A percentile compares a stretch with the other conserved stretches of the same genome.
phyloP scores from a whole-genome alignment of 1,140 invertebrate genomes.

The Drosophila ogumai region DNA sequence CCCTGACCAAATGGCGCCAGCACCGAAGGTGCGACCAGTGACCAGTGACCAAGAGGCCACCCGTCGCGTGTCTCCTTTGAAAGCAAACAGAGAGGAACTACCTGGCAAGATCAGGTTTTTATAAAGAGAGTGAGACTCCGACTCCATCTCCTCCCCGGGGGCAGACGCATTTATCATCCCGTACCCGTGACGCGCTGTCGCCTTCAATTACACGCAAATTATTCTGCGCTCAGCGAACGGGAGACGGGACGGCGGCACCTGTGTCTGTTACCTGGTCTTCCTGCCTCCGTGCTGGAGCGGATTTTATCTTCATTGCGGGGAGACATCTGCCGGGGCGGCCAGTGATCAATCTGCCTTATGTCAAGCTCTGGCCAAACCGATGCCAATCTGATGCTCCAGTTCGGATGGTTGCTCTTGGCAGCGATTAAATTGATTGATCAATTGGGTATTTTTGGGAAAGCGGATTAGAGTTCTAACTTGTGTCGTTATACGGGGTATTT shows the following conservation, averaged over 20 bases:
- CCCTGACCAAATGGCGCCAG: conserved; percentile 56
- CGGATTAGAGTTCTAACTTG: conserved; percentile 8
- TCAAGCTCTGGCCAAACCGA: conserved; percentile 38
- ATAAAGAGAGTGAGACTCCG: background rate
- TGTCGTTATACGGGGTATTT: background rate
- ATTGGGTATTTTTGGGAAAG: background rate
- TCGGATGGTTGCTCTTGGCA: conserved; percentile 25
- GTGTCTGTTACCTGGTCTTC: conserved; percentile 24
- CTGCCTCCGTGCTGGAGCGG: conserved; percentile 8
- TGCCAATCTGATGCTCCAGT: conserved; percentile 59
- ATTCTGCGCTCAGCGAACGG: conserved; percentile 60
- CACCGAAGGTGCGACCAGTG: conserved; percentile 37
- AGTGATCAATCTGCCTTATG: conserved; percentile 80
- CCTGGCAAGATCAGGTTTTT: conserved; percentile 35
- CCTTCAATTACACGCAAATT: conserved; percentile 79
- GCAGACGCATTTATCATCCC: conserved; percentile 71
- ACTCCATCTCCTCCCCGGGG: conserved; percentile 6
- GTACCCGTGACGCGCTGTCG: conserved; percentile 65
- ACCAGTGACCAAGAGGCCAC: conserved; percentile 18
- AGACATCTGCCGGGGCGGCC: conserved; percentile 34
- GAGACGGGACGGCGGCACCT: conserved; percentile 52
- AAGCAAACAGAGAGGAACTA: conserved; percentile 3
- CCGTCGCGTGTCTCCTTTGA: conserved; percentile 21
- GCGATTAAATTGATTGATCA: conserved; percentile 47
- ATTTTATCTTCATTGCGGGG: conserved; percentile 17